Evolutionary conservation across 2,113 vertebrate species (phyloP).

Genomic region (Aspiorhynchus laticeps): DNA sequence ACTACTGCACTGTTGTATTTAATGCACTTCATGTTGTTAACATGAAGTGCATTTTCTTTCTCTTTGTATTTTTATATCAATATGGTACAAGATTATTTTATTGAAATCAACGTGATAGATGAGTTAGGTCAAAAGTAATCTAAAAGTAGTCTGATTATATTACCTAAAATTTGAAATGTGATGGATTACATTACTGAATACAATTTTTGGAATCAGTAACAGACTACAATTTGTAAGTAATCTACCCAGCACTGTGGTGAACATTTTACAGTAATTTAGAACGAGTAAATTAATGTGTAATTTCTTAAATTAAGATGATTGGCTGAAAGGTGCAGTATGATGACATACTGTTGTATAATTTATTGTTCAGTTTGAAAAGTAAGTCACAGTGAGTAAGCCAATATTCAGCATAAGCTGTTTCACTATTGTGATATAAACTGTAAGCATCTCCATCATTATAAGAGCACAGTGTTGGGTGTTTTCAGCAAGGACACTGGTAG

Average conservation of each 20-base stretch:
- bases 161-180: neutral
- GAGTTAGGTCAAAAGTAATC: neutral
- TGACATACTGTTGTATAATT: neutral
- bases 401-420: neutral
- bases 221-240: neutral
- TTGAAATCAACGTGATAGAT: neutral
- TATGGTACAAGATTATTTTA: neutral
- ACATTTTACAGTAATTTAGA: neutral
- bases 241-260: too few relatives aligned
- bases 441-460: neutral
- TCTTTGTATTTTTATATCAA: neutral
- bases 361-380: neutral
- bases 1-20: too few relatives aligned
- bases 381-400: neutral
- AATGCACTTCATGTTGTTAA: neutral
- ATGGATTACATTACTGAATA: too few relatives aligned
- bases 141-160: neutral
- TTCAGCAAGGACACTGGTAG: slow-evolving; percentile 56
- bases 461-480: neutral
- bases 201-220: neutral
- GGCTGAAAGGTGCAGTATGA: neutral
- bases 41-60: neutral
- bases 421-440: neutral
- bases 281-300: neutral
- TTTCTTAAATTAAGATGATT: neutral